Conservation (phyloP, 2,113 vertebrate species). For the Lophura nycthemera region DNA sequence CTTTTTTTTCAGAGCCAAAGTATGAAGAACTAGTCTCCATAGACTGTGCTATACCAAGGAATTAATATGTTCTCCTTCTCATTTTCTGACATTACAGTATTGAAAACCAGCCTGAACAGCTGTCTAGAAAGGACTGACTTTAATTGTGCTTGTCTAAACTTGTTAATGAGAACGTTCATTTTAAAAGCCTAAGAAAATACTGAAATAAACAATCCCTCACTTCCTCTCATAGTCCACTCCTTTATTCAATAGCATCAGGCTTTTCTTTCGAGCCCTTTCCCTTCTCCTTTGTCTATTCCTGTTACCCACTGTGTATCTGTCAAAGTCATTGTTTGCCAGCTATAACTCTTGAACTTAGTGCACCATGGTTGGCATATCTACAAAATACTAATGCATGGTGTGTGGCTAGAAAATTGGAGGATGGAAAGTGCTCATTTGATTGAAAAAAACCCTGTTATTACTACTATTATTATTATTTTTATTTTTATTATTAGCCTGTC, state of each 20-base stretch:
- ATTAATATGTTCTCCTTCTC: neutral
- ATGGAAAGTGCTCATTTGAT: neutral
- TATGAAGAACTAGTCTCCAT: neutral
- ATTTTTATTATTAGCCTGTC: neutral
- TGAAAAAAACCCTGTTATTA: neutral
- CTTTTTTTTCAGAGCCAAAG: neutral
- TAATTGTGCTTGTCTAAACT: neutral
- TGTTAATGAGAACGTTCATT: neutral
- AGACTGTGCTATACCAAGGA: neutral
- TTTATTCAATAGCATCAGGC: neutral
- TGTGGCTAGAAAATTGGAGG: neutral
- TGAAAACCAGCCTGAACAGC: neutral
- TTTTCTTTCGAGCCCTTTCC: neutral
- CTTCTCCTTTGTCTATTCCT: neutral
- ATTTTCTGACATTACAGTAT: neutral
- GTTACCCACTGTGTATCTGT: neutral
- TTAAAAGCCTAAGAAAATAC: neutral
- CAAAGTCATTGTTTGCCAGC: neutral
- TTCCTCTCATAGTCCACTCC: neutral
- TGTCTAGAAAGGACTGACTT: neutral
- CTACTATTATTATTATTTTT: neutral
- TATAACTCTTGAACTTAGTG: neutral
- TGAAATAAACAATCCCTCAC: neutral
- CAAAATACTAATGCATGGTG: neutral
- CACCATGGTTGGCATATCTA: neutral